These are phyloP conservation scores for Palloptera scutellata DNA, from an alignment of 2,888 invertebrate species.

Conservation along the genomic window DNA sequence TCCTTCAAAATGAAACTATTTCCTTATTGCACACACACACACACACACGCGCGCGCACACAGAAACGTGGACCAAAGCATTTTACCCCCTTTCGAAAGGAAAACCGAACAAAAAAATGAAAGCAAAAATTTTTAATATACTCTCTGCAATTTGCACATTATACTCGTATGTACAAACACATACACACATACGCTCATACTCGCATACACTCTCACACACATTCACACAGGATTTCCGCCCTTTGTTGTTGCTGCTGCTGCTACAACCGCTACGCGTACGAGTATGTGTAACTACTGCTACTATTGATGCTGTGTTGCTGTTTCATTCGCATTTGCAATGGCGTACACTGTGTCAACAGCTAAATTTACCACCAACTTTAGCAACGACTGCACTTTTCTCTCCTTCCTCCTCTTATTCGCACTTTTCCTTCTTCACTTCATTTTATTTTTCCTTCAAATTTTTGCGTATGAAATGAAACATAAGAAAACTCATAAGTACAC, in stretches of 20 bases:
- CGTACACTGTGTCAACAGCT: neutral
- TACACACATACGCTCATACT: too few relatives aligned
- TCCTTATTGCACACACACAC: constrained; percentile 33
- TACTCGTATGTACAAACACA: neutral
- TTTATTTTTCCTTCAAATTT: too few relatives aligned
- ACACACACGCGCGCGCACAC: constrained; percentile 5
- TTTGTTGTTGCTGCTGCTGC: too few relatives aligned
- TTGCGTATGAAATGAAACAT: neutral
- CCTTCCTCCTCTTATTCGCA: too few relatives aligned
- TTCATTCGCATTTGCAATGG: neutral
- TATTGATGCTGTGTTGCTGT: too few relatives aligned
- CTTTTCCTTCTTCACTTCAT: too few relatives aligned
- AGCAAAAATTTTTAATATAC: constrained; percentile 10
- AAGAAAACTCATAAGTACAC: constrained; percentile 1
- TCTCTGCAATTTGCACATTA: constrained; percentile 16
- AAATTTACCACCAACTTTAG: too few relatives aligned
- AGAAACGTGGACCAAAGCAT: constrained; percentile 6
- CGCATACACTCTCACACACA: too few relatives aligned
- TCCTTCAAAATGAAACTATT: constrained; percentile 27
- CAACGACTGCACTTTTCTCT: too few relatives aligned
- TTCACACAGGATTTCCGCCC: too few relatives aligned
- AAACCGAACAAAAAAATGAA: constrained; percentile 6
- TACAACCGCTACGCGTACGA: neutral
- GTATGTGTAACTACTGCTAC: neutral
- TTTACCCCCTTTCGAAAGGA: constrained; percentile 19